phyloP scores from a whole-genome alignment of 2,797 vertebrate species.

The Protosalanx chinensis region DNA sequence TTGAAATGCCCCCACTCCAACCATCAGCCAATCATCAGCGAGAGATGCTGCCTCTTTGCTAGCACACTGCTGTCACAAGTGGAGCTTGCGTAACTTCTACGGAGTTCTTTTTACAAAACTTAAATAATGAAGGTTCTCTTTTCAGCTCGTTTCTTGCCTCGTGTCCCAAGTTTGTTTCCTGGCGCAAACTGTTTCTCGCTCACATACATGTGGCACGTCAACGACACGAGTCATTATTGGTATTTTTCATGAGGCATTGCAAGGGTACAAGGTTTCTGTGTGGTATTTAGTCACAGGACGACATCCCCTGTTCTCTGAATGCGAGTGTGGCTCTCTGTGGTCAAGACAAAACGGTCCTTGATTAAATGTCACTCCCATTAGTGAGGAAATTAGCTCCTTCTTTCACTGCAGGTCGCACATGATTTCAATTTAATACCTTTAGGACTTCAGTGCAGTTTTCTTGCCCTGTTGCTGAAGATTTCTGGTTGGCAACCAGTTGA shows the following conservation, averaged over 20 bases:
- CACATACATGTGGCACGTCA: not conserved
- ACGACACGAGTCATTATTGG: not conserved
- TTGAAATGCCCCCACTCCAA: not conserved
- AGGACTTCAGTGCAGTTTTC: too few relatives aligned
- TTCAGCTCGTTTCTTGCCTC: not conserved
- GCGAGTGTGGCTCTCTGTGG: not conserved
- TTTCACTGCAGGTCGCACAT: not conserved
- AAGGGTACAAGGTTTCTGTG: not conserved
- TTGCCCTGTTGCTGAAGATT: too few relatives aligned
- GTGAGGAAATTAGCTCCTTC: not conserved
- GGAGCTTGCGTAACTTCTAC: not conserved
- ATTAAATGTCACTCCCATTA: constrained; percentile 12
- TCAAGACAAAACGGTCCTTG: not conserved
- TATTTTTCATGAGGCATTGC: not conserved
- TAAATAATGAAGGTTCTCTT: not conserved
- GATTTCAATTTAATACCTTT: too few relatives aligned
- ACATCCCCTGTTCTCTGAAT: not conserved
- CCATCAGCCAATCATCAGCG: too few relatives aligned
- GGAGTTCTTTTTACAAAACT: not conserved
- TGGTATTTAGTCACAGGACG: not conserved
- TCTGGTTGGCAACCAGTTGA: too few relatives aligned
- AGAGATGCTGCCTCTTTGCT: too few relatives aligned
- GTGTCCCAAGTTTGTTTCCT: not conserved
- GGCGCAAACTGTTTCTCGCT: not conserved
- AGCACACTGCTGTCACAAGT: too few relatives aligned